Percentiles rank a stretch among this genome's conserved stretches.
Conservation (phyloP, 1,140 invertebrate genomes). For the Campoletis sonorensis region DNA sequence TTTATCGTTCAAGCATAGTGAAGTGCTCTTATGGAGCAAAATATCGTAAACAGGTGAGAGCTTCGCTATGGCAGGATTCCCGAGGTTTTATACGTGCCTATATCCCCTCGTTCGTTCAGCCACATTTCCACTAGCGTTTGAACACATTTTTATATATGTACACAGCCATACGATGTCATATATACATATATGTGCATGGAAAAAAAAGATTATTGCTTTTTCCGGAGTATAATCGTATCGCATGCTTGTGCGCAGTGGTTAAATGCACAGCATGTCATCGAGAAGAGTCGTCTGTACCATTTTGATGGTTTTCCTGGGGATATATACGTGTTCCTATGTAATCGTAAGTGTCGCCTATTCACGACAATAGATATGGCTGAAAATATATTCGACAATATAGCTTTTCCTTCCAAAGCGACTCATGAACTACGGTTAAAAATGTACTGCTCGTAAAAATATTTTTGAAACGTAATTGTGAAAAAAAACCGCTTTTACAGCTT, state of each 20-base stretch:
- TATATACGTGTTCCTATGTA: not conserved
- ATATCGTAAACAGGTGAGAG: not conserved
- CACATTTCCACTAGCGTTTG: not conserved
- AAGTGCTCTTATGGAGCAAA: not conserved
- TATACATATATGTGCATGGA: not conserved
- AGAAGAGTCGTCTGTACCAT: constrained; percentile 1
- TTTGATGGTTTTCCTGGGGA: not conserved
- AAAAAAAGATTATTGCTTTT: constrained; percentile 18
- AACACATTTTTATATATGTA: not conserved
- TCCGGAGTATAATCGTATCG: constrained; percentile 19
- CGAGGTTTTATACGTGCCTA: constrained; percentile 13
- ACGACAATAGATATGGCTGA: not conserved
- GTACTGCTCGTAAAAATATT: constrained; percentile 1
- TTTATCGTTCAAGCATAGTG: not conserved
- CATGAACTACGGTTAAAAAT: constrained; percentile 2
- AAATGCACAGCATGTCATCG: constrained; percentile 9
- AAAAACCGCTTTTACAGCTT: too few relatives aligned
- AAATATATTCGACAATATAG: not conserved
- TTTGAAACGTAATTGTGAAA: not conserved
- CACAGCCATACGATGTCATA: too few relatives aligned
- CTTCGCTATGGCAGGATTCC: not conserved
- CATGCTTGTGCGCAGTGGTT: constrained; percentile 18
- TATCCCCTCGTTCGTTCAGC: not conserved
- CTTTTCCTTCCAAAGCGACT: not conserved
- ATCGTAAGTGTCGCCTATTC: not conserved